phyloP scores from a whole-genome alignment of 2,113 vertebrate species.

The Microcebus tavaratra region DNA sequence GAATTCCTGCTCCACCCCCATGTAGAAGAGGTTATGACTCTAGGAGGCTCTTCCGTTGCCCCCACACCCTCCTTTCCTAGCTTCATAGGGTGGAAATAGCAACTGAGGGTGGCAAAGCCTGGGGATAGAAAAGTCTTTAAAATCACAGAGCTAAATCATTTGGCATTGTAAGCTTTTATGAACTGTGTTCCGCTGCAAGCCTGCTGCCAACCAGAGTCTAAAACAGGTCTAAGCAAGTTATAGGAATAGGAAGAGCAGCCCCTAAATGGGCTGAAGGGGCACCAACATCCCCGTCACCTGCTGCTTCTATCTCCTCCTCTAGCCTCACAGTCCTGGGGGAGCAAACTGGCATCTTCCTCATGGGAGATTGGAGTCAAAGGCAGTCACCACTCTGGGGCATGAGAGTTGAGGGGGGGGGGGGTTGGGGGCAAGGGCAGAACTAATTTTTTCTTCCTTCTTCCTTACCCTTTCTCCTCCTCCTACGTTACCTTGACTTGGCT shows the following conservation, averaged over 20 bases:
- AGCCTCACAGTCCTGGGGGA: not conserved
- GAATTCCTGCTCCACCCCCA: rapidly evolving
- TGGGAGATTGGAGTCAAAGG: not conserved
- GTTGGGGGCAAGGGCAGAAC: no score
- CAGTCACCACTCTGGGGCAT: not conserved
- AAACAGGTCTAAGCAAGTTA: not conserved
- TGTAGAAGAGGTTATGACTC: no score
- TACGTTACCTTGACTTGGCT: not conserved
- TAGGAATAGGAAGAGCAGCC: not conserved
- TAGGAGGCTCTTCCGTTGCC: rapidly evolving
- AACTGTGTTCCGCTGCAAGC: not conserved
- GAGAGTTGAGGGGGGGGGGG: rapidly evolving
- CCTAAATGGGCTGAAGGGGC: no score
- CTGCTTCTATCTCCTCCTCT: not conserved
- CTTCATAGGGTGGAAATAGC: not conserved
- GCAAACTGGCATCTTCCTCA: no score
- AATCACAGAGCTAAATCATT: not conserved
- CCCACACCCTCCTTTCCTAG: not conserved
- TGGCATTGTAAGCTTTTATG: not conserved
- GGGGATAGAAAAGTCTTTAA: not conserved
- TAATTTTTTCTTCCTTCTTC: not conserved
- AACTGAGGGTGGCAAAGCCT: not conserved
- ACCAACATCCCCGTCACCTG: not conserved
- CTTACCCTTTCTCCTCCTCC: not conserved
- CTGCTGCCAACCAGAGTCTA: not conserved